Evolutionary conservation across 2,113 vertebrate genomes (phyloP).

Genomic region (Aptenodytes patagonicus): DNA sequence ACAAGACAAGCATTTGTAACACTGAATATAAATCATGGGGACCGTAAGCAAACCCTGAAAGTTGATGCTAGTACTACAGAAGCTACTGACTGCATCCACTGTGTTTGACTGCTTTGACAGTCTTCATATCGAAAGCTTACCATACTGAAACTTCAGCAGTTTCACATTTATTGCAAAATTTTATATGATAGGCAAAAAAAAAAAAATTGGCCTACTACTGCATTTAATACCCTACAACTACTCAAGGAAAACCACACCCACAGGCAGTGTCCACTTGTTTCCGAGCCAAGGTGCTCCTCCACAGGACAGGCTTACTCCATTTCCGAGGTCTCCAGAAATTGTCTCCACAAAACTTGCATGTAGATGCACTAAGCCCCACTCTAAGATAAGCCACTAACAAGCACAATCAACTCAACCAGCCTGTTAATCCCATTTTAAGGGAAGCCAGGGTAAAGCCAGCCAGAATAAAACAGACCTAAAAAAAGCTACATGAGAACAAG

Average conservation of each 20-base stretch:
- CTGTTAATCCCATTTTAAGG: neutral
- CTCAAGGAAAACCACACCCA: neutral
- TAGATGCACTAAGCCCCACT: neutral
- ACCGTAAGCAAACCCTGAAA: neutral
- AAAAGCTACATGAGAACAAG: neutral
- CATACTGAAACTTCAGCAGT: neutral
- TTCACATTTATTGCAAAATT: neutral
- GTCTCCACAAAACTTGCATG: neutral
- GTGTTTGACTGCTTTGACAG: too few relatives aligned
- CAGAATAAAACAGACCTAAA: neutral
- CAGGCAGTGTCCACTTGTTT: rapidly evolving
- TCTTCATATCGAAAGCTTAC: rapidly evolving
- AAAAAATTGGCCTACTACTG: neutral
- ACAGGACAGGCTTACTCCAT: neutral
- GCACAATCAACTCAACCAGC: neutral
- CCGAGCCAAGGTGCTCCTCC: neutral
- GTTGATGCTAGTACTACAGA: neutral
- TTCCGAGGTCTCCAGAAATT: neutral
- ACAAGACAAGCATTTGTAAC: neutral
- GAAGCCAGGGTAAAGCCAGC: neutral
- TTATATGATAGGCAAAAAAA: rapidly evolving
- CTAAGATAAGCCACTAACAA: neutral
- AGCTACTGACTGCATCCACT: neutral
- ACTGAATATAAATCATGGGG: too few relatives aligned
- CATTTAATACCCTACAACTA: neutral